Evolutionary conservation across 2,888 invertebrate genomes (phyloP).

Genomic region (Himalopsyche japonica): DNA sequence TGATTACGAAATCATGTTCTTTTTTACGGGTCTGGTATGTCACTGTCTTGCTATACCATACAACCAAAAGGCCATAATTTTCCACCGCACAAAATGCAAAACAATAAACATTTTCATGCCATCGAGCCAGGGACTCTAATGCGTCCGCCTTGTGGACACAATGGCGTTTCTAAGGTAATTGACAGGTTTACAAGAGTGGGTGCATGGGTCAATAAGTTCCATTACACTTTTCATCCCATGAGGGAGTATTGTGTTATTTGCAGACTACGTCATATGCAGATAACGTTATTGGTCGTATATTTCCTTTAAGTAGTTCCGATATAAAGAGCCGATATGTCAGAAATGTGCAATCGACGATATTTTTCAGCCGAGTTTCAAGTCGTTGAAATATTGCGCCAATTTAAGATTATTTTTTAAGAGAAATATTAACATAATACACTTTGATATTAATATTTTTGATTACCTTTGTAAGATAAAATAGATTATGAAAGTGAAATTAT

Average conservation of each 20-base stretch:
- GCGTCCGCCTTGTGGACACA: not conserved
- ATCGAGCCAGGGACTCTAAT: not conserved
- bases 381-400: not conserved
- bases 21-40: not conserved
- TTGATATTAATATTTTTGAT: no score
- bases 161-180: conserved; percentile 10
- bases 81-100: not conserved
- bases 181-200: conserved; percentile 31
- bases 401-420: no score
- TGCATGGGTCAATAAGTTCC: conserved; percentile 22
- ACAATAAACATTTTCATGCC: not conserved
- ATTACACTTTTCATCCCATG: conserved; percentile 15
- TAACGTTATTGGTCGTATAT: not conserved
- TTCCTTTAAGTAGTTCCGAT: not conserved
- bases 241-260: conserved; percentile 9
- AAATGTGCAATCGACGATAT: not conserved
- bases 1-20: no score
- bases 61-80: not conserved
- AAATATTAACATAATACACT: no score
- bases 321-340: not conserved
- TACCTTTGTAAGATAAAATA: no score
- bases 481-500: no score
- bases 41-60: not conserved
- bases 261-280: not conserved
- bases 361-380: not conserved